These are phyloP conservation scores for Pterocles orientalis DNA, from an alignment of 2,113 vertebrate genomes.

Conservation along the genomic window DNA sequence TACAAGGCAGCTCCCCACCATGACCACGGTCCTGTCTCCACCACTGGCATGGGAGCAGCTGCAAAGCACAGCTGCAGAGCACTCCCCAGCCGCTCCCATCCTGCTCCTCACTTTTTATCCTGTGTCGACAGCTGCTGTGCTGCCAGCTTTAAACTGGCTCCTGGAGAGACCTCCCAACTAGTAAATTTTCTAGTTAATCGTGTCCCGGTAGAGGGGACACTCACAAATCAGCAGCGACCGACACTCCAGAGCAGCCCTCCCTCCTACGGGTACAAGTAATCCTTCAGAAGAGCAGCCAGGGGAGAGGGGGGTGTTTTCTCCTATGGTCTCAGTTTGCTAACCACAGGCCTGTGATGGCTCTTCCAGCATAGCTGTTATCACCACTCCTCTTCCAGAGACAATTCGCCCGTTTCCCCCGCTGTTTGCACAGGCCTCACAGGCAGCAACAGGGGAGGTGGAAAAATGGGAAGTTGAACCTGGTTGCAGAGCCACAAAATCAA, in stretches of 20 bases:
- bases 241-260: accelerated
- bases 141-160: background rate
- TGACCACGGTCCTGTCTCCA: accelerated
- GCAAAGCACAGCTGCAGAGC: background rate
- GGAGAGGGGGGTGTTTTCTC: background rate
- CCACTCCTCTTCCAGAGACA: background rate
- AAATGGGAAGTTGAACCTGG: slow-evolving; percentile 11
- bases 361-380: background rate
- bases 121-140: background rate
- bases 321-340: background rate
- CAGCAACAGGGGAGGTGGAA: background rate
- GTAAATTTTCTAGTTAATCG: slow-evolving; percentile 25
- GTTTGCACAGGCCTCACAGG: background rate
- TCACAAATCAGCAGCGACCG: background rate
- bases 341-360: background rate
- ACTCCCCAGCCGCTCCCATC: accelerated
- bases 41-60: background rate
- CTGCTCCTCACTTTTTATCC: background rate
- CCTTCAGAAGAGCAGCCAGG: background rate
- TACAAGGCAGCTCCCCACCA: background rate
- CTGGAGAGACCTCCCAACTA: background rate
- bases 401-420: slow-evolving; percentile 10
- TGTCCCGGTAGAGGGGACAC: background rate
- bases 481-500: slow-evolving; percentile 33
- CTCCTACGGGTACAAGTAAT: background rate